Conservation (phyloP, 2,797 vertebrate genomes). For the Eptatretus atami region DNA sequence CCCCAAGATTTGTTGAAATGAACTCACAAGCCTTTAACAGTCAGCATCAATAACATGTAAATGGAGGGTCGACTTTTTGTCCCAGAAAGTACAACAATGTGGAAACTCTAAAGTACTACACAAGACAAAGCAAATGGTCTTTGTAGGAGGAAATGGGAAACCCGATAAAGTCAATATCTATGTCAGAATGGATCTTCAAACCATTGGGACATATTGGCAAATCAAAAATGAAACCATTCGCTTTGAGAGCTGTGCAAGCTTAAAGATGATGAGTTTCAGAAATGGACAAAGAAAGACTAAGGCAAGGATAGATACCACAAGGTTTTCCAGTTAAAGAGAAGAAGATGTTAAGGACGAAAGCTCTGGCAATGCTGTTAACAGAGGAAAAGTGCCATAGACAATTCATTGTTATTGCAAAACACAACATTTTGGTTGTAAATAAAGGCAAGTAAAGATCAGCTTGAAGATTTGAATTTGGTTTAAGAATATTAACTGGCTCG, state of each 20-base stretch:
- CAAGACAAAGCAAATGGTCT: conserved; percentile 10
- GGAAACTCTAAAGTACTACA: conserved; percentile 16
- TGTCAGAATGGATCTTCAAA: no score
- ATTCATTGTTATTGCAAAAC: conserved; percentile 21
- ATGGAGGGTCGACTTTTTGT: conserved; percentile 29
- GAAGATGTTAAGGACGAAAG: conserved; percentile 17
- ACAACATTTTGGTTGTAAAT: conserved; percentile 28
- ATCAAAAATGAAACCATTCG: conserved; percentile 9
- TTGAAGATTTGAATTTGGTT: conserved; percentile 19
- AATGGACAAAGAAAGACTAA: conserved; percentile 9
- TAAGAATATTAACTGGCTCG: conserved; percentile 22
- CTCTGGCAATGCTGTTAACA: conserved; percentile 24
- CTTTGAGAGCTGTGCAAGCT: conserved; percentile 10
- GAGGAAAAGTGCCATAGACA: conserved; percentile 23
- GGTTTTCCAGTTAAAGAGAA: no score
- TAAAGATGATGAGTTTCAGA: conserved; percentile 14
- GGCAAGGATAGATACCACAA: conserved; percentile 9
- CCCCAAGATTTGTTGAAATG: conserved; percentile 22
- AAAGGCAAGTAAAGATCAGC: conserved; percentile 21
- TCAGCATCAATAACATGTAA: conserved; percentile 12
- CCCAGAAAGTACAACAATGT: conserved; percentile 16
- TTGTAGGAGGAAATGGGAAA: conserved; percentile 10
- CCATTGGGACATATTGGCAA: conserved; percentile 16
- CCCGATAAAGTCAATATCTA: conserved; percentile 15
- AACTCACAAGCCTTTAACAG: conserved; percentile 14